These are phyloP conservation scores for Phyllopteryx taeniolatus DNA, from an alignment of 2,113 vertebrate species.

Conservation along the genomic window DNA sequence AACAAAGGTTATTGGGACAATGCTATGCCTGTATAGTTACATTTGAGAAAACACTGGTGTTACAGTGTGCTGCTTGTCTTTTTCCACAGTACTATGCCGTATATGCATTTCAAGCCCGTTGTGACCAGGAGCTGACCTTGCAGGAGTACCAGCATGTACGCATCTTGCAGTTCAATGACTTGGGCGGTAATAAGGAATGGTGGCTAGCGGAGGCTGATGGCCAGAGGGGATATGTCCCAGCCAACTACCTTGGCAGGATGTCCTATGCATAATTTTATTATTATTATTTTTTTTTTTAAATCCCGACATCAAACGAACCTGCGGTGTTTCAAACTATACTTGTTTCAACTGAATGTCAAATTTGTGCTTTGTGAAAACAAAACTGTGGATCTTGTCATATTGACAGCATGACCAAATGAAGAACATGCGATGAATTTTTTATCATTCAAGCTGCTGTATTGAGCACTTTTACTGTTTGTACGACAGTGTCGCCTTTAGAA, in stretches of 20 bases:
- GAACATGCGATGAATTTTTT: conserved; percentile 26
- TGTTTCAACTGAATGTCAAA: background rate
- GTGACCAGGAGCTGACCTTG: conserved; percentile 88
- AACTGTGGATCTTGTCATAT: conserved; percentile 6
- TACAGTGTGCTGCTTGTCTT: background rate
- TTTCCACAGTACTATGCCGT: conserved; percentile 88
- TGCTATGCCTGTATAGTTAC: background rate
- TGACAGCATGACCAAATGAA: conserved; percentile 9
- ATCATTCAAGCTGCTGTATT: conserved; percentile 32
- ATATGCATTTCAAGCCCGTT: conserved; percentile 90
- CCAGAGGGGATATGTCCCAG: conserved; percentile 90
- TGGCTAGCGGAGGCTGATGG: conserved; percentile 93
- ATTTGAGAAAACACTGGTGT: no score
- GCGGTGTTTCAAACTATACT: conserved; percentile 9
- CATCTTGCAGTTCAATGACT: conserved; percentile 86
- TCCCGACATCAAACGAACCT: background rate
- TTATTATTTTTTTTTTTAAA: no score
- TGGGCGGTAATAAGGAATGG: conserved; percentile 94
- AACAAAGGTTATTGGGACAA: background rate
- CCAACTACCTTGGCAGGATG: conserved; percentile 96
- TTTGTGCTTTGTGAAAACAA: conserved; percentile 12
- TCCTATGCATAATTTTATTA: conserved; percentile 82
- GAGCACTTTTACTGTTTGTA: conserved; percentile 64
- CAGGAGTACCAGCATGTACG: conserved; percentile 88
- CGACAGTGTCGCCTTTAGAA: conserved; percentile 63